A percentile compares a stretch with the other conserved stretches of the same genome.
Evolutionary conservation across 2,888 invertebrate genomes (phyloP).

Genomic region (Megamerina dolium): DNA sequence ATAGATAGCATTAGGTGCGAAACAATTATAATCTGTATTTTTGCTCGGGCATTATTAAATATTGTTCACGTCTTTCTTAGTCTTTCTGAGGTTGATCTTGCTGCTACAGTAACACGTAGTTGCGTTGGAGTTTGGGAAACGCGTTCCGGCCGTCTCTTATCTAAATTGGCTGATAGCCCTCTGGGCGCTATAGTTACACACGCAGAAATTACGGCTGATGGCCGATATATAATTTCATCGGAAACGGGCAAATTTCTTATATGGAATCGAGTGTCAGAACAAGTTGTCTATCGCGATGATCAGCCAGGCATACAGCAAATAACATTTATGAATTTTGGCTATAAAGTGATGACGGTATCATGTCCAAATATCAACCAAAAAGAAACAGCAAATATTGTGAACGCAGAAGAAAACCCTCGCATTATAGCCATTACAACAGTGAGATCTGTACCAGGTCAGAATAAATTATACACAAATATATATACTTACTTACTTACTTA

Average conservation of each 20-base stretch:
- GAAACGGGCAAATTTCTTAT: conserved; percentile 88
- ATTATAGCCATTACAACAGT: conserved; percentile 62
- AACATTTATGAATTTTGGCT: conserved; percentile 47
- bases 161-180: conserved; percentile 84
- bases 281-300: conserved; percentile 66
- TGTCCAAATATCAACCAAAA: conserved; percentile 49
- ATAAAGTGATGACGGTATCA: conserved; percentile 47
- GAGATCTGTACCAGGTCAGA: conserved; percentile 65
- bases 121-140: conserved; percentile 95
- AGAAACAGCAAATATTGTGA: conserved; percentile 47
- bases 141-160: conserved; percentile 73
- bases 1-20: conserved; percentile 84
- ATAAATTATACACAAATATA: no score
- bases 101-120: conserved; percentile 87
- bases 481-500: no score
- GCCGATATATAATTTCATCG: conserved; percentile 77
- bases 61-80: conserved; percentile 45
- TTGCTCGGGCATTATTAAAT: neutral
- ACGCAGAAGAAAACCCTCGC: conserved; percentile 58
- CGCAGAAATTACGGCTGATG: conserved; percentile 79
- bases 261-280: conserved; percentile 74
- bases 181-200: conserved; percentile 92
- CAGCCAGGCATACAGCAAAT: conserved; percentile 56
- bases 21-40: neutral
- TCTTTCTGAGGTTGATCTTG: conserved; percentile 72